Evolutionary conservation across 2,113 vertebrate genomes (phyloP).

Genomic region (Xenopus laevis): DNA sequence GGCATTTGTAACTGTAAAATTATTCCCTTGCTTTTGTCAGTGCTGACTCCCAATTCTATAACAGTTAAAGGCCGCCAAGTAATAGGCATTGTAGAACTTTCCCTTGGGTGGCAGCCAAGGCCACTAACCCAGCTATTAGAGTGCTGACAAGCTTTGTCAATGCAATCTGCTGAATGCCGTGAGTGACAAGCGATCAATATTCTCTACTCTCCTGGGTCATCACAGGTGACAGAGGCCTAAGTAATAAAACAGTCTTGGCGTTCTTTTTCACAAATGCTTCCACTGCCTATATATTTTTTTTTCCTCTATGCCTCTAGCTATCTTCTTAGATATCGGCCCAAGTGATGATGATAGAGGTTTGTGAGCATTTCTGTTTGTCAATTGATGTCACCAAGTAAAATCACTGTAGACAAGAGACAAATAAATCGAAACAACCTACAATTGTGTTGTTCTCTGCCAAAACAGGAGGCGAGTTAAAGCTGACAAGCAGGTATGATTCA

Average conservation of each 20-base stretch:
- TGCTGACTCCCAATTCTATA: conserved; percentile 61
- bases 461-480: conserved; percentile 56
- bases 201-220: conserved; percentile 91
- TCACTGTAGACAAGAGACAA: conserved; percentile 62
- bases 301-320: conserved; percentile 65
- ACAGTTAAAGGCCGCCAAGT: conserved; percentile 80
- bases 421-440: conserved; percentile 83
- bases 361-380: conserved; percentile 58
- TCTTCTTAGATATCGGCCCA: conserved; percentile 76
- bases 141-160: conserved; percentile 92
- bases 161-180: conserved; percentile 92
- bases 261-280: conserved; percentile 92
- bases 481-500: conserved; percentile 4
- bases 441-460: conserved; percentile 80
- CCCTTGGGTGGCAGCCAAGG: conserved; percentile 80
- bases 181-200: conserved; percentile 96
- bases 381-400: conserved; percentile 50
- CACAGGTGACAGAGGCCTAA: conserved; percentile 94
- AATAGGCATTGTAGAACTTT: conserved; percentile 72
- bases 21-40: conserved; percentile 75
- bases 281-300: conserved; percentile 54
- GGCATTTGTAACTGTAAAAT: conserved; percentile 78
- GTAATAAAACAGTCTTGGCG: conserved; percentile 91
- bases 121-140: conserved; percentile 90
- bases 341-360: conserved; percentile 66